These are phyloP conservation scores for Cyanoderma ruficeps DNA, from an alignment of 2,113 vertebrate genomes.

Conservation along the genomic window DNA sequence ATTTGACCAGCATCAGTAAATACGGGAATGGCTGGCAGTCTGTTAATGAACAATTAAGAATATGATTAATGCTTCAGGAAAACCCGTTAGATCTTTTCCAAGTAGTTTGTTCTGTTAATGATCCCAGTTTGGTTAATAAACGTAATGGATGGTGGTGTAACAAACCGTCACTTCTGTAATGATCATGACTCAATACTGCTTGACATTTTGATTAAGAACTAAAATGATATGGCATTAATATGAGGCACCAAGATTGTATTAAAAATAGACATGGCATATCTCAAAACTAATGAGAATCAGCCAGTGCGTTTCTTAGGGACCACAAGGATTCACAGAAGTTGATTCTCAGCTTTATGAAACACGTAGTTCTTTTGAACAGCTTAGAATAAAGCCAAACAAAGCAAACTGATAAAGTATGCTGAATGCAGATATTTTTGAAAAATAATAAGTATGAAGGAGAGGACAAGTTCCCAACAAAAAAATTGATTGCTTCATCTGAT, in stretches of 20 bases:
- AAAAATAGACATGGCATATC: conserved; percentile 21
- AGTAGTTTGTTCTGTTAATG: neutral
- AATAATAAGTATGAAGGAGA: neutral
- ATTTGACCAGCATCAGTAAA: neutral
- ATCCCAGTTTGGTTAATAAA: neutral
- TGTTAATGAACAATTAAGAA: conserved; percentile 12
- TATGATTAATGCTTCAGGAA: conserved; percentile 26
- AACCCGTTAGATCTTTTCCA: neutral
- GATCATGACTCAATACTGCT: neutral
- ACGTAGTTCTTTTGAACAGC: neutral
- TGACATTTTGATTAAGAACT: conserved; percentile 36
- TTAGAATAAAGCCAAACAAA: neutral
- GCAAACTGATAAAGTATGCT: neutral
- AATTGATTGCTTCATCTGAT: neutral
- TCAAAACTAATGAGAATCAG: neutral
- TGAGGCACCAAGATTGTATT: neutral
- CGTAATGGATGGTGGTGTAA: neutral
- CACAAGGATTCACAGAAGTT: neutral
- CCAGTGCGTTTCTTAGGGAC: neutral
- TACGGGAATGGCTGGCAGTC: neutral
- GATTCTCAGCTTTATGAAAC: neutral
- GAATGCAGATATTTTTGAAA: neutral
- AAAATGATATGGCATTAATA: neutral
- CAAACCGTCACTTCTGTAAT: neutral
- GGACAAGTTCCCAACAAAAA: neutral